These are phyloP conservation scores for Dipodomys stephensi DNA, from an alignment of 2,113 vertebrate species.

Conservation along the genomic window DNA sequence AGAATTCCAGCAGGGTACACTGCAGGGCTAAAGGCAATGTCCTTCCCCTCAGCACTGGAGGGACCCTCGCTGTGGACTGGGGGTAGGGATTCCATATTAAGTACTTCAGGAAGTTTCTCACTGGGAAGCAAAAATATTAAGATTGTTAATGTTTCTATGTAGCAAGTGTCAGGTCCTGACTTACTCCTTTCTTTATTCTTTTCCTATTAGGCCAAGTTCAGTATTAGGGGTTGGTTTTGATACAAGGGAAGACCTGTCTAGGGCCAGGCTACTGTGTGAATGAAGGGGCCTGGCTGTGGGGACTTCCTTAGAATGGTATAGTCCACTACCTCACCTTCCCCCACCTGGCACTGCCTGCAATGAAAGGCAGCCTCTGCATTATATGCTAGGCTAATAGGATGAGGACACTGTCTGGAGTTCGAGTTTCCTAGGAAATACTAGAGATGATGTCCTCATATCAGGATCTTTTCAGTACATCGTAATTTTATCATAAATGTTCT, in stretches of 20 bases:
- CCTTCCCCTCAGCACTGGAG: slow-evolving; percentile 82
- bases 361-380: not conserved
- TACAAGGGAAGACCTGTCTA: not conserved
- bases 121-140: slow-evolving; percentile 84
- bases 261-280: not conserved
- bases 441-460: not conserved
- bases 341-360: not conserved
- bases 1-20: slow-evolving; percentile 96
- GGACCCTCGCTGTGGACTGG: slow-evolving; percentile 86
- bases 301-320: not conserved
- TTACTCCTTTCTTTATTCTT: not conserved
- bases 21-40: slow-evolving; percentile 87
- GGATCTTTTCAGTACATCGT: not conserved
- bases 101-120: slow-evolving; percentile 95
- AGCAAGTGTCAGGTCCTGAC: not conserved
- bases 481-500: slow-evolving; percentile 7
- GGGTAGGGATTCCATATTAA: slow-evolving; percentile 89
- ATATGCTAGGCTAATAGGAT: not conserved
- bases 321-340: not conserved
- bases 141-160: slow-evolving; percentile 46
- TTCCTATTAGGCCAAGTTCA: not conserved
- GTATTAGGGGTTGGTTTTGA: not conserved
- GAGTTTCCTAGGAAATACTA: not conserved
- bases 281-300: not conserved
- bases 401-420: not conserved